Conservation (phyloP, 2,888 invertebrate species). For the Drosophila falleni region DNA sequence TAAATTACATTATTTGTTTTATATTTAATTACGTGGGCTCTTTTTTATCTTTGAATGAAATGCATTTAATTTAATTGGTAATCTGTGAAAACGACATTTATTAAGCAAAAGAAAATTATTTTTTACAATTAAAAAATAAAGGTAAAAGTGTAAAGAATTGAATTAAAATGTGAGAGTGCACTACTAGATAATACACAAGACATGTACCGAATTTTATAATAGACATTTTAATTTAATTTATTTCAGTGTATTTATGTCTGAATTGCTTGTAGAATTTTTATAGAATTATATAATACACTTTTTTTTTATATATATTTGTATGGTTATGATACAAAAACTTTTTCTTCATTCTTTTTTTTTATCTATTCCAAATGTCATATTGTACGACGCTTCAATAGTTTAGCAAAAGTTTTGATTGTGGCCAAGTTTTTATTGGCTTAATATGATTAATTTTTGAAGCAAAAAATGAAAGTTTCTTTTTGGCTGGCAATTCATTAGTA, state of each 20-base stretch:
- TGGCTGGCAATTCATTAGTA: slow-evolving; percentile 35
- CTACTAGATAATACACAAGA: not conserved
- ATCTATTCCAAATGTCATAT: not conserved
- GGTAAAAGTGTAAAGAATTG: not conserved
- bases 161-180: not conserved
- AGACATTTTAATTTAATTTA: not conserved
- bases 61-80: slow-evolving; percentile 22
- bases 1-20: slow-evolving; percentile 9
- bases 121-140: not conserved
- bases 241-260: not conserved
- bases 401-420: slow-evolving; percentile 66
- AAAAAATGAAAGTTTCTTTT: slow-evolving; percentile 28
- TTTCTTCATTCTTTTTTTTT: not conserved
- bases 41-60: not conserved
- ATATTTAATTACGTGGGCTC: not conserved
- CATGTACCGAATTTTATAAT: not conserved
- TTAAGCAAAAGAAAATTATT: not conserved
- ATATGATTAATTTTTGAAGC: slow-evolving; percentile 65
- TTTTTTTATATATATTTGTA: not conserved
- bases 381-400: slow-evolving; percentile 26
- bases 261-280: not conserved
- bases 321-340: not conserved
- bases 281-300: too few species aligned
- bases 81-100: not conserved
- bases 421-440: slow-evolving; percentile 52